Evolutionary conservation across 2,888 invertebrate genomes (phyloP).

Genomic region (Mesochorus sp.): DNA sequence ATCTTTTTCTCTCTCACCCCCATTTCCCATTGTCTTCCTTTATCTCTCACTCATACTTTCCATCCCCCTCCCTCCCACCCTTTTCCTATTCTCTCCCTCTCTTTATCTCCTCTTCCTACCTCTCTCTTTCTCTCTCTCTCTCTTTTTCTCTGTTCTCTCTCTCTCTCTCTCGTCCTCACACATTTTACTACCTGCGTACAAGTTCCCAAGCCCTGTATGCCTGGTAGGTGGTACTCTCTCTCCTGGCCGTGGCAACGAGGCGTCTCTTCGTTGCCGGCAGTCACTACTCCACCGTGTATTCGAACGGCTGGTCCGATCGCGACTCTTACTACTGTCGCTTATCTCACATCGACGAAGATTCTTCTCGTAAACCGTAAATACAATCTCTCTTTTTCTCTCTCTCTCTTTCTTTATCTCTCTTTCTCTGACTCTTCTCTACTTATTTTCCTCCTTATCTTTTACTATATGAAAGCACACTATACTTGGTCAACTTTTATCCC

Average conservation of each 20-base stretch:
- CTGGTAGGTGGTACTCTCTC: slow-evolving; percentile 47
- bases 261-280: slow-evolving; percentile 55
- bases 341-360: neutral
- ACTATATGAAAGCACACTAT: neutral
- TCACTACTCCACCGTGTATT: slow-evolving; percentile 51
- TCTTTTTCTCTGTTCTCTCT: slow-evolving; percentile 13
- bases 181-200: slow-evolving; percentile 57
- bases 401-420: neutral
- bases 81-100: neutral
- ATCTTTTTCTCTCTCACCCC: slow-evolving; percentile 3
- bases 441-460: neutral
- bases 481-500: slow-evolving; percentile 6
- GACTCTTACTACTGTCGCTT: slow-evolving; percentile 50
- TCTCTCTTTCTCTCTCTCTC: neutral
- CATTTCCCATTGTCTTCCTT: too few relatives aligned
- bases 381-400: neutral
- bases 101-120: neutral
- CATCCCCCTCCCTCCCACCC: neutral
- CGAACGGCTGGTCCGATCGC: slow-evolving; percentile 58
- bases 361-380: neutral
- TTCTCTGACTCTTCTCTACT: neutral
- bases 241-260: slow-evolving; percentile 47
- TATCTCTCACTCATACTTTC: slow-evolving; percentile 9
- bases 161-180: slow-evolving; percentile 10
- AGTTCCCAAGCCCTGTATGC: slow-evolving; percentile 38